phyloP scores from a whole-genome alignment of 2,888 invertebrate species.

The Ennomos fuscantarius region DNA sequence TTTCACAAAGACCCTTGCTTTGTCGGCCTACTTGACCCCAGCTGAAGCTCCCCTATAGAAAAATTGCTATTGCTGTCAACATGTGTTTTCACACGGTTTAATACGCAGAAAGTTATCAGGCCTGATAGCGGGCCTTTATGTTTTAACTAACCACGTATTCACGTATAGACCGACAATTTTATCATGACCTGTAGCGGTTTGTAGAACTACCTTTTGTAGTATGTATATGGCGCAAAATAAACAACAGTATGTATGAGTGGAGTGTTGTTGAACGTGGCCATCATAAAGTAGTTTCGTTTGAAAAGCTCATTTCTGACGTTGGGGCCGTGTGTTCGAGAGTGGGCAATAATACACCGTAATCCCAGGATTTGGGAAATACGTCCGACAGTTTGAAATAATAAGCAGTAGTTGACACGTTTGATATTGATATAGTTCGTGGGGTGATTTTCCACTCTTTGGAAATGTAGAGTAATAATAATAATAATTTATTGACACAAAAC shows the following conservation, averaged over 20 bases:
- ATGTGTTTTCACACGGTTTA: slow-evolving; percentile 23
- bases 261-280: neutral
- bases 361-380: slow-evolving; percentile 21
- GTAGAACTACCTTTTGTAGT: neutral
- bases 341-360: slow-evolving; percentile 22
- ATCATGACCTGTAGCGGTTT: slow-evolving; percentile 1
- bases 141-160: slow-evolving; percentile 8
- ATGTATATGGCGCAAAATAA: neutral
- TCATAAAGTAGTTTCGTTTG: slow-evolving; percentile 2
- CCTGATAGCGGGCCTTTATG: slow-evolving; percentile 18
- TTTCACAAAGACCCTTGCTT: no score
- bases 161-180: slow-evolving; percentile 2
- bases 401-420: neutral
- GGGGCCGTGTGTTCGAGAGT: neutral
- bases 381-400: slow-evolving; percentile 8
- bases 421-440: slow-evolving; percentile 7
- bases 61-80: slow-evolving; percentile 3
- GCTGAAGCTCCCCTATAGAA: slow-evolving; percentile 3
- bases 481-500: no score
- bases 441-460: slow-evolving; percentile 4
- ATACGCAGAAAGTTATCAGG: slow-evolving; percentile 10
- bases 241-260: neutral
- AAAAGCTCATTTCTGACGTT: slow-evolving; percentile 7
- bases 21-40: no score
- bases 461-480: no score